phyloP scores from a whole-genome alignment of 2,113 vertebrate genomes.

The Bucco capensis region DNA sequence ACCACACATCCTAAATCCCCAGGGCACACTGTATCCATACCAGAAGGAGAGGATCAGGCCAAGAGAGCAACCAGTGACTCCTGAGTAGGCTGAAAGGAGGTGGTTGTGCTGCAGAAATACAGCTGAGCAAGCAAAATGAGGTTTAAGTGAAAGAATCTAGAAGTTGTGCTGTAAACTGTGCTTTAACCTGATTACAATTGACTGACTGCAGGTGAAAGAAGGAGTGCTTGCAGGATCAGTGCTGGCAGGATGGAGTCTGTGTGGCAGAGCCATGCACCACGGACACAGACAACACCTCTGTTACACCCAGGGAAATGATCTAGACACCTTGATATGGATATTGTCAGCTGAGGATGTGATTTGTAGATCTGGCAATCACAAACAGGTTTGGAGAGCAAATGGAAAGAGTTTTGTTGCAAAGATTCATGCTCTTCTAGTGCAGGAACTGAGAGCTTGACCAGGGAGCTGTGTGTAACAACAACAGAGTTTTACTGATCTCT shows the following conservation, averaged over 20 bases:
- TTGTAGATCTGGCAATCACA: background rate
- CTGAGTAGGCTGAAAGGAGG: background rate
- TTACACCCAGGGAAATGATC: too few relatives aligned
- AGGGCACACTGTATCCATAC: background rate
- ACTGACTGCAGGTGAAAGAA: background rate
- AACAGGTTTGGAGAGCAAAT: background rate
- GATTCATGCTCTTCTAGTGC: background rate
- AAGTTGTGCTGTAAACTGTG: background rate
- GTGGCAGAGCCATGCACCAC: rapidly evolving
- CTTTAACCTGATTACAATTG: background rate
- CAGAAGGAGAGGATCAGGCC: background rate
- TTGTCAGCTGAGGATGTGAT: background rate
- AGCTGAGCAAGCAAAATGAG: background rate
- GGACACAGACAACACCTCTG: background rate
- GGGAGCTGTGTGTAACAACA: background rate
- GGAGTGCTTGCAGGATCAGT: background rate
- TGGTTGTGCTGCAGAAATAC: background rate
- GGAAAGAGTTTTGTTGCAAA: background rate
- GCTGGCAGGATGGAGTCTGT: background rate
- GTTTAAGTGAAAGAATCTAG: background rate
- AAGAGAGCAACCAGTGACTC: rapidly evolving
- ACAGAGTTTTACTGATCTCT: background rate
- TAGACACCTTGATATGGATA: background rate
- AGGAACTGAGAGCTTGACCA: background rate
- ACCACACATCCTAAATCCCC: background rate